These are phyloP conservation scores for Pelobates fuscus DNA, from an alignment of 2,113 vertebrate genomes.

Conservation along the genomic window DNA sequence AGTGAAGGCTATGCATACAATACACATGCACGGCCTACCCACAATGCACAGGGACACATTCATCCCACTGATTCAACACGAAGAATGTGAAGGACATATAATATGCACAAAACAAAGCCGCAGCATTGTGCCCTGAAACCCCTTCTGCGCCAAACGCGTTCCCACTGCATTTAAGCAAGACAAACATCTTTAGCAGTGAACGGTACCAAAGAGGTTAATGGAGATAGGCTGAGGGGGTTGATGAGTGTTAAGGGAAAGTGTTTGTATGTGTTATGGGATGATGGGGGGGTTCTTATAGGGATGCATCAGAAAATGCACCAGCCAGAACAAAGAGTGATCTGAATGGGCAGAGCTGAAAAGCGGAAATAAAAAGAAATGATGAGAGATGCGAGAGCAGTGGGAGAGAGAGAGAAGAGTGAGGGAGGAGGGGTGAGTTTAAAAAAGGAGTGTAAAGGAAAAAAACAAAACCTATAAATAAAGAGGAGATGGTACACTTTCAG, in stretches of 20 bases:
- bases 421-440: not conserved
- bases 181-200: not conserved
- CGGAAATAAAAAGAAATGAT: slow-evolving; percentile 39
- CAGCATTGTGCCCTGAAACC: not conserved
- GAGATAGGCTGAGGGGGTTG: not conserved
- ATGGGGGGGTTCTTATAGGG: slow-evolving; percentile 1
- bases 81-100: slow-evolving; percentile 37
- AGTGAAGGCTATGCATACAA: slow-evolving; percentile 28
- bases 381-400: slow-evolving; percentile 1
- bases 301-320: slow-evolving; percentile 10
- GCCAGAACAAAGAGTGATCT: slow-evolving; percentile 29
- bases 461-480: not conserved
- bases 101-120: not conserved
- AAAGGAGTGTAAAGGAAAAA: not conserved
- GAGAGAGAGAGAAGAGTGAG: not conserved
- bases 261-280: not conserved
- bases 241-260: not conserved
- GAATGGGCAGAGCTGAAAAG: slow-evolving; percentile 33
- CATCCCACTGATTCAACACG: not conserved
- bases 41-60: slow-evolving; percentile 3
- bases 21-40: not conserved
- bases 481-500: not conserved
- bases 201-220: not conserved
- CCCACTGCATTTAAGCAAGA: not conserved
- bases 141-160: not conserved